A percentile compares a stretch with the other conserved stretches of the same genome.
Evolutionary conservation across 2,888 invertebrate species (phyloP).

Genomic region (Tipula lateralis): DNA sequence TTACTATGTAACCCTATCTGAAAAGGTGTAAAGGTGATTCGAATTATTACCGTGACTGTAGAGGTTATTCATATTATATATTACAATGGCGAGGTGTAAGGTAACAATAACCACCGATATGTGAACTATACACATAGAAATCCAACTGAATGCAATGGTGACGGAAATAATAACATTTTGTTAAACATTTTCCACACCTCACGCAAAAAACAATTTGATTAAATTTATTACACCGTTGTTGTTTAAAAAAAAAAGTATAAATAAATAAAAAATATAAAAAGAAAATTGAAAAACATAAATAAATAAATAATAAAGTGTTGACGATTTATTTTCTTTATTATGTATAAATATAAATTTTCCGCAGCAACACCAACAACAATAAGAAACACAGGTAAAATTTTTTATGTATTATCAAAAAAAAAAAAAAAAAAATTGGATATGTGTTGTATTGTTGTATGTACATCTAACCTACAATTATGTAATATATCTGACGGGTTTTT

Average conservation of each 20-base stretch:
- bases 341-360: not conserved
- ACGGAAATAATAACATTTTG: conserved; percentile 19
- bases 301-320: conserved; percentile 19
- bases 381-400: not conserved
- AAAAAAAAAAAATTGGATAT: not conserved
- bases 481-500: conserved; percentile 24
- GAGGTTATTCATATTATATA: no score
- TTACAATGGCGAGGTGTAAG: no score
- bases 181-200: not conserved
- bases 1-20: no score
- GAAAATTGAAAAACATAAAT: not conserved
- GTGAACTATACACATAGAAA: not conserved
- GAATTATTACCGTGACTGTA: no score
- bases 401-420: not conserved
- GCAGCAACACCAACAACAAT: not conserved
- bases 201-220: conserved; percentile 11
- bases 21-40: no score
- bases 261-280: not conserved
- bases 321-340: conserved; percentile 13
- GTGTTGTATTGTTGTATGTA: not conserved
- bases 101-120: no score
- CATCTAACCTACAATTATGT: conserved; percentile 19
- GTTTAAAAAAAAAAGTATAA: not conserved
- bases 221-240: not conserved
- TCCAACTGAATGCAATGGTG: not conserved